A percentile compares a stretch with the other conserved stretches of the same genome.
These are phyloP conservation scores for Nixonia krombeini DNA, from an alignment of 1,140 invertebrate species.

Conservation along the genomic window DNA sequence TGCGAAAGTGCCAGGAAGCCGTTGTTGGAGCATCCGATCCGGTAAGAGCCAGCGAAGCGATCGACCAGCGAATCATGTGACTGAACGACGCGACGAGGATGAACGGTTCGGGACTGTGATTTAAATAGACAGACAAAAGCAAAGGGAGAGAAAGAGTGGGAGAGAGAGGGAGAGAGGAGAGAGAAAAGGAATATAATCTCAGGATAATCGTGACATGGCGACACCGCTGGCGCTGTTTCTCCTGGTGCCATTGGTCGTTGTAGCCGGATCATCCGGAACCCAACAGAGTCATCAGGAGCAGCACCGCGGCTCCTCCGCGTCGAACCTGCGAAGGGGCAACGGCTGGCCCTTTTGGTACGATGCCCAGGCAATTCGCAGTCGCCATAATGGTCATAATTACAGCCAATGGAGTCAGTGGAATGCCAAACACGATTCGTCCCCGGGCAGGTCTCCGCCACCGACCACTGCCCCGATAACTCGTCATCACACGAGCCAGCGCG, in stretches of 20 bases:
- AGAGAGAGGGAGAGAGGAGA: background rate
- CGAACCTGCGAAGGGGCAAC: conserved; percentile 9
- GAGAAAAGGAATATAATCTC: conserved; percentile 4
- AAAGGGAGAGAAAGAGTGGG: background rate
- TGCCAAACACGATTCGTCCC: background rate
- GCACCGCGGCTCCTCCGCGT: conserved; percentile 16
- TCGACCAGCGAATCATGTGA: background rate
- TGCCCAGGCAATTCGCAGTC: conserved; percentile 15
- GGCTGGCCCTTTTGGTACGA: conserved; percentile 49
- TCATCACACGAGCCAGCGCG: conserved; percentile 38
- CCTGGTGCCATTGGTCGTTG: conserved; percentile 15
- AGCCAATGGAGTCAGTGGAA: conserved; percentile 15
- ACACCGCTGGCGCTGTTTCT: conserved; percentile 17
- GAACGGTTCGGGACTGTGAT: too few species aligned
- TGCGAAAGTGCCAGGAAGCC: too few species aligned
- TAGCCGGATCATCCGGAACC: background rate
- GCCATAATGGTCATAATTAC: conserved; percentile 30
- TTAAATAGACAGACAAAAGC: background rate
- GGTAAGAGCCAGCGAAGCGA: too few species aligned
- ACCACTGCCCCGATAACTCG: conserved; percentile 16
- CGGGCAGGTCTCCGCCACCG: background rate
- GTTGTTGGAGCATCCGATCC: too few species aligned
- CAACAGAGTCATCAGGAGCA: conserved; percentile 10
- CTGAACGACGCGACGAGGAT: background rate
- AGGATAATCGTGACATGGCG: conserved; percentile 16